Evolutionary conservation across 2,888 invertebrate species (phyloP).

Genomic region (Merodon equestris): DNA sequence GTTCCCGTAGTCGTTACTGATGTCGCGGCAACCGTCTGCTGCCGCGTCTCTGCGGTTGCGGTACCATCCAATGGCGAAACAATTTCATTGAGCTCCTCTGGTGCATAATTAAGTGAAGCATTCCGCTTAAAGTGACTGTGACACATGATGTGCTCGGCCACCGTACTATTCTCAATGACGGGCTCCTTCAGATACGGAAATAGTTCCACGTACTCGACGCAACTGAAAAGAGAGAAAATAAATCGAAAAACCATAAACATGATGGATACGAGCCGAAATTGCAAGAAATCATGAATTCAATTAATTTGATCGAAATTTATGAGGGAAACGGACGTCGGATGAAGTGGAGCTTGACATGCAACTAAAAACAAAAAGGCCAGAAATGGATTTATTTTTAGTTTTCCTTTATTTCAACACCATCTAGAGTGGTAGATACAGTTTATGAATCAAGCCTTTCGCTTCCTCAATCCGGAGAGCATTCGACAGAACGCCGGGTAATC

Average conservation of each 20-base stretch:
- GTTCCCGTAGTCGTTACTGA: no score
- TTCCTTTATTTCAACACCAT: constrained; percentile 2
- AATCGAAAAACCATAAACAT: no score
- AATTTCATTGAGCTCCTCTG: constrained; percentile 63
- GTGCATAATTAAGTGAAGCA: constrained; percentile 65
- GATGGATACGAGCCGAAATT: neutral
- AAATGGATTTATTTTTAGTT: constrained; percentile 5
- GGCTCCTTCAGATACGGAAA: constrained; percentile 78
- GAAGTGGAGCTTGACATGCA: constrained; percentile 34
- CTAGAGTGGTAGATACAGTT: neutral
- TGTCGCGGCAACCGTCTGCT: neutral
- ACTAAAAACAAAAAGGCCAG: neutral
- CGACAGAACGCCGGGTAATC: constrained; percentile 84
- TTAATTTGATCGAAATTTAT: constrained; percentile 46
- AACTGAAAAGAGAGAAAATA: constrained; percentile 70
- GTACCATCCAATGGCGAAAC: constrained; percentile 41
- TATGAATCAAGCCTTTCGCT: constrained; percentile 73
- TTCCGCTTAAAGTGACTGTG: constrained; percentile 68
- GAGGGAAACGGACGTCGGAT: constrained; percentile 1
- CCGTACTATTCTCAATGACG: constrained; percentile 76
- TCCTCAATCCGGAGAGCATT: constrained; percentile 82
- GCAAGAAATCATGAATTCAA: constrained; percentile 51
- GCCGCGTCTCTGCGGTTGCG: neutral
- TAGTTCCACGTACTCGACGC: constrained; percentile 77
- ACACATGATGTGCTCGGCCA: constrained; percentile 76